Evolutionary conservation across 2,797 vertebrate genomes (phyloP), one percentile per base, ranked within the genome.

Genomic region (Spinus olivaceus): DNA sequence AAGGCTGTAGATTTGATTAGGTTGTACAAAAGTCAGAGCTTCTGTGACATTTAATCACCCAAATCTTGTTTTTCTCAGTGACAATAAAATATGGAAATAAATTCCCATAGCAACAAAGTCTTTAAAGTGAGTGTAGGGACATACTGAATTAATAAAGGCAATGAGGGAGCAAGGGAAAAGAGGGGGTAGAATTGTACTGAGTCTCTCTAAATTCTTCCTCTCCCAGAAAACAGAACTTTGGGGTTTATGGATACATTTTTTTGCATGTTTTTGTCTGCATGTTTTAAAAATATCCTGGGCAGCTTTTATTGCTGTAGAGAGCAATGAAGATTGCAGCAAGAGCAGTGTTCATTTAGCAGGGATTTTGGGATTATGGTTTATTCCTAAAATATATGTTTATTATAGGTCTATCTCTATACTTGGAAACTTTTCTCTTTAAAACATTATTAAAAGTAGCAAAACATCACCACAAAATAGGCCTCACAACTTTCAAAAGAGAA

Each of bases 111-210:
- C 79, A 93, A 92, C 66, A 2, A 87, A 78, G 35, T 81, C 79
- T 95, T 95, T 78, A 89, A 78, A 94, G 74, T 74, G 61, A 65
- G 23, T 56, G 9, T 63, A 69, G 80, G 59, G 61, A 70, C 95
- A 90, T 91, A 92, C 20, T 96, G 85, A 91, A 56, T 92, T 95
- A 96, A 96, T 96, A 95, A 96, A 92, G 69, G 57, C 91, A 91
- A 56, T 35, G 63, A 86, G 65, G 56, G 77, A 88, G 23, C 50
- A 63, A 35, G 33, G 63, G 51, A 86, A 76, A 76, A 90, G 65
- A 79, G 66, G 64, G 46, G n/a, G n/a, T 71, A 88, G 72, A 89
- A 83, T 78, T 94, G 66, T 93, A 46, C 32, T 3, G 25, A 86
- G 33, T 59, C 53, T 88, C 54, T 81, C 46, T 94, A 94, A 94